A percentile compares a stretch with the other conserved stretches of the same genome.
Evolutionary conservation across 2,888 invertebrate species (phyloP).

Genomic region (Endomychus coccineus): DNA sequence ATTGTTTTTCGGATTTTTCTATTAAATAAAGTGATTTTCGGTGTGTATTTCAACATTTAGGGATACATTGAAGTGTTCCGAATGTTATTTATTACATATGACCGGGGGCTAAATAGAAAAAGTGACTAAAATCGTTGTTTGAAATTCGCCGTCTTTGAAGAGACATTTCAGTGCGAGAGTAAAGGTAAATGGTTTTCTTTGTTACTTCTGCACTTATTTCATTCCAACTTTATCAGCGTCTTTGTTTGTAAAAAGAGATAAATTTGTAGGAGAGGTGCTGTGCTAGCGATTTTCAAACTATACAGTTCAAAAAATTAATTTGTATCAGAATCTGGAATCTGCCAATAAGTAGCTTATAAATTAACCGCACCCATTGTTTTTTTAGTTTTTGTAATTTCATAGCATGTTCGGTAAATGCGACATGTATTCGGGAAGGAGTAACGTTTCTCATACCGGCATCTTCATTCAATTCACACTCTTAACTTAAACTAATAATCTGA

Average conservation of each 20-base stretch:
- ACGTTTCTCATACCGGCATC: too few species aligned
- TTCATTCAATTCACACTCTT: too few species aligned
- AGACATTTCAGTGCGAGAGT: slow-evolving; percentile 34
- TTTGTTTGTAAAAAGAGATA: slow-evolving; percentile 46
- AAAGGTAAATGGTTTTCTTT: slow-evolving; percentile 44
- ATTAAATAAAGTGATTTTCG: slow-evolving; percentile 19
- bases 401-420: too few species aligned
- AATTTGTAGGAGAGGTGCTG: slow-evolving; percentile 33
- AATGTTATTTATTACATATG: slow-evolving; percentile 3
- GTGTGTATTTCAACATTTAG: slow-evolving; percentile 13
- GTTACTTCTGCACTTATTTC: slow-evolving; percentile 45
- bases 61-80: background rate
- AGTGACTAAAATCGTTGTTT: slow-evolving; percentile 18
- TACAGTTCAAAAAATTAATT: too few species aligned
- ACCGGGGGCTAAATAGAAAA: slow-evolving; percentile 19
- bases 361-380: too few species aligned
- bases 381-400: too few species aligned
- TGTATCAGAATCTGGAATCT: too few species aligned
- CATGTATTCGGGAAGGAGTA: too few species aligned
- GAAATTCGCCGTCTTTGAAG: slow-evolving; percentile 29
- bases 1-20: slow-evolving; percentile 39
- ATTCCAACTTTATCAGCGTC: slow-evolving; percentile 45
- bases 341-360: too few species aligned
- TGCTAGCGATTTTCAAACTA: too few species aligned
- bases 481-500: too few species aligned